A percentile compares a stretch with the other conserved stretches of the same genome.
Evolutionary conservation across 2,113 vertebrate genomes (phyloP).

Genomic region (Dendropsophus ebraccatus): DNA sequence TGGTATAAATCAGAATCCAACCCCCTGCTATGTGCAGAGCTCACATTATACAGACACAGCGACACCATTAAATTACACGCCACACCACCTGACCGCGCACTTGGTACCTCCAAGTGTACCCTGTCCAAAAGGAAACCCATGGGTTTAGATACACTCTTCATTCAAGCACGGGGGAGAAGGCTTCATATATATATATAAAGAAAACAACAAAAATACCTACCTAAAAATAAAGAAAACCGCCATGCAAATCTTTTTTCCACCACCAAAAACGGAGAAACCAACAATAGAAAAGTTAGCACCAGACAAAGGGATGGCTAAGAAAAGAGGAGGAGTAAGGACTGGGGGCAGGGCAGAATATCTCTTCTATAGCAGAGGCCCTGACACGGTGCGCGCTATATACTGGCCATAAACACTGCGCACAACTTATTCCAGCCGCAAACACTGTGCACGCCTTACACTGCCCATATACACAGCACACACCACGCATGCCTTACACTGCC

Average conservation of each 20-base stretch:
- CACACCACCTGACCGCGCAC: constrained; percentile 62
- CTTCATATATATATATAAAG: constrained; percentile 21
- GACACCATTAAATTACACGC: constrained; percentile 65
- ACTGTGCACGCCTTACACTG: too few species aligned
- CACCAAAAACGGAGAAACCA: constrained; percentile 63
- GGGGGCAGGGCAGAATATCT: not conserved
- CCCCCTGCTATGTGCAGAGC: constrained; percentile 59
- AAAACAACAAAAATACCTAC: constrained; percentile 43
- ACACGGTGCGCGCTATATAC: too few species aligned
- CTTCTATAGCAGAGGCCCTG: not conserved
- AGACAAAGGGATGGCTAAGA: not conserved
- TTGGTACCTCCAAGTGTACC: constrained; percentile 89
- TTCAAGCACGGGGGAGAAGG: constrained; percentile 81
- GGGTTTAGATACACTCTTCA: constrained; percentile 96
- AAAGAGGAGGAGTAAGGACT: too few species aligned
- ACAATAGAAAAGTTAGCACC: constrained; percentile 45
- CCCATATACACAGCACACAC: too few species aligned
- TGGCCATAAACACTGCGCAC: too few species aligned
- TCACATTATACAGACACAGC: constrained; percentile 66
- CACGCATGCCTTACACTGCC: too few species aligned
- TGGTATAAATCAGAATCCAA: not conserved
- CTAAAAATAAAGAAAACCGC: constrained; percentile 71
- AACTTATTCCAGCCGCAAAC: too few species aligned
- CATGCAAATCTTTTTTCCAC: constrained; percentile 78
- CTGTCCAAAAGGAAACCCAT: constrained; percentile 75